Evolutionary conservation across 2,888 invertebrate species (phyloP).

Genomic region (Agonum fuliginosum): DNA sequence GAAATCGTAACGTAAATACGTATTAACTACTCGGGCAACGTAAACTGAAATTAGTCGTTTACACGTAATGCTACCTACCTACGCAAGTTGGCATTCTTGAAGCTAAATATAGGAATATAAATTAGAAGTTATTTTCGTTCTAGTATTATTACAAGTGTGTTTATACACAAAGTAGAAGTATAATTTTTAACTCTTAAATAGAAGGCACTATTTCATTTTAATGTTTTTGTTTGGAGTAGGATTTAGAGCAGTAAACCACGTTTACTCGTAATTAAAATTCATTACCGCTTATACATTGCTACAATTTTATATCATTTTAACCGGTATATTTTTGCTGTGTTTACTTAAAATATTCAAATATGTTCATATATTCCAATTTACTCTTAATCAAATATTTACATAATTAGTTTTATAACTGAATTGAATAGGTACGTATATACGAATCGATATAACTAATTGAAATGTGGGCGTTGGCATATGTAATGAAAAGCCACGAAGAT

Average conservation of each 20-base stretch:
- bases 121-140: constrained; percentile 7
- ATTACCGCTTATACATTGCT: constrained; percentile 17
- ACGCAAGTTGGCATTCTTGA: constrained; percentile 25
- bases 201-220: constrained; percentile 33
- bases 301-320: not conserved
- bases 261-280: constrained; percentile 24
- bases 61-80: constrained; percentile 14
- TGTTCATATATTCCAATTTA: too few relatives aligned
- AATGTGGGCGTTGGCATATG: too few relatives aligned
- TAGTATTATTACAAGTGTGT: constrained; percentile 42
- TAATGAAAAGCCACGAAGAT: too few relatives aligned
- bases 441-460: too few relatives aligned
- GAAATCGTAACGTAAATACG: not conserved
- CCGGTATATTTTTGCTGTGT: constrained; percentile 1
- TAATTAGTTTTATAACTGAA: too few relatives aligned
- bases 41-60: not conserved
- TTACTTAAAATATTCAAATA: too few relatives aligned
- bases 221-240: constrained; percentile 29
- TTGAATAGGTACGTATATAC: too few relatives aligned
- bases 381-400: too few relatives aligned
- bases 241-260: constrained; percentile 24
- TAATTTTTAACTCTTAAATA: constrained; percentile 10
- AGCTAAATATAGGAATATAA: constrained; percentile 32
- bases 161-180: constrained; percentile 35
- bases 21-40: not conserved